Evolutionary conservation across 2,113 vertebrate species (phyloP).

Genomic region (Anguilla rostrata): DNA sequence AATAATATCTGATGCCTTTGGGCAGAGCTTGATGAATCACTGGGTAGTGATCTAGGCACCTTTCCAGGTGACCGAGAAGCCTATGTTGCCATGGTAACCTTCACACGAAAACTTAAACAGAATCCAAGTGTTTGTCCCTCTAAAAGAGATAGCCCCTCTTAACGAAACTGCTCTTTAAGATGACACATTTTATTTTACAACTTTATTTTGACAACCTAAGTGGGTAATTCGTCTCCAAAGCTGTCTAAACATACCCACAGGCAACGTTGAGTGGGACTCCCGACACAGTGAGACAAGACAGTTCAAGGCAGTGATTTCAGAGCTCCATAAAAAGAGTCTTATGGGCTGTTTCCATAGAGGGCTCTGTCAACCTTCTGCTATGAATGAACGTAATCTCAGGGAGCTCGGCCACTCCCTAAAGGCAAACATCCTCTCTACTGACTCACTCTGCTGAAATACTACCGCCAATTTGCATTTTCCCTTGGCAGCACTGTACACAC

Average conservation of each 20-base stretch:
- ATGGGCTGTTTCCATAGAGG: not conserved
- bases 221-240: not conserved
- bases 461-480: not conserved
- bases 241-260: not conserved
- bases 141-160: too few relatives aligned
- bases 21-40: not conserved
- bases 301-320: not conserved
- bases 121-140: not conserved
- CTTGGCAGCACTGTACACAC: not conserved
- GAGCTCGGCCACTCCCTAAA: constrained; percentile 16
- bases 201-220: not conserved
- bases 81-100: not conserved
- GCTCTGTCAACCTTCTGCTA: not conserved
- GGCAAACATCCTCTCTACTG: constrained; percentile 1
- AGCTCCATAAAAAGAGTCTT: not conserved
- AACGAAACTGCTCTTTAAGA: not conserved
- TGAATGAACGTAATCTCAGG: not conserved
- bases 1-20: not conserved
- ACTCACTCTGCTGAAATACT: not conserved
- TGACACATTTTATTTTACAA: not conserved
- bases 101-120: not conserved
- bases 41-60: not conserved
- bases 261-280: not conserved
- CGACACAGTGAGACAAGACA: not conserved
- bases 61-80: not conserved